phyloP scores from a whole-genome alignment of 2,888 invertebrate species.

The Spatulosminthurus flaviceps region DNA sequence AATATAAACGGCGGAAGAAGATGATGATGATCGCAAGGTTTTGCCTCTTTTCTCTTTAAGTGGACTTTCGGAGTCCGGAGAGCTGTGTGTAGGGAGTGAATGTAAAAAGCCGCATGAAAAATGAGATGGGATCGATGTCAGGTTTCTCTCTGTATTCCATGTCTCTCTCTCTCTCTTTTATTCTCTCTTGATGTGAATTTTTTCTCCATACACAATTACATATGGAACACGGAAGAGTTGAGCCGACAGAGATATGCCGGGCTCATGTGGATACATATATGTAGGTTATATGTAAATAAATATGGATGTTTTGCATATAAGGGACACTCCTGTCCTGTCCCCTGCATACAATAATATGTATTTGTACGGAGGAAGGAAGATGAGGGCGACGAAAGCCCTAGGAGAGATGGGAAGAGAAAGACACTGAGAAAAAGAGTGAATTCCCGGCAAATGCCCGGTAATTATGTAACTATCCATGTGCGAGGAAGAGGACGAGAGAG shows the following conservation, averaged over 20 bases:
- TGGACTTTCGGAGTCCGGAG: slow-evolving; percentile 29
- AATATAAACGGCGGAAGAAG: slow-evolving; percentile 28
- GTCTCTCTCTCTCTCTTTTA: slow-evolving; percentile 26
- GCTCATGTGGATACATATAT: neutral
- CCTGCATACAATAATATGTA: slow-evolving; percentile 22
- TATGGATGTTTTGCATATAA: slow-evolving; percentile 29
- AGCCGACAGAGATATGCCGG: slow-evolving; percentile 28
- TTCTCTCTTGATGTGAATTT: slow-evolving; percentile 31
- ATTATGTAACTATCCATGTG: slow-evolving; percentile 33
- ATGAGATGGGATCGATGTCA: slow-evolving; percentile 48
- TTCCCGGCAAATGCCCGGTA: slow-evolving; percentile 44
- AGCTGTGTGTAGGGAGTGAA: neutral
- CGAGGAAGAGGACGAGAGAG: slow-evolving; percentile 15
- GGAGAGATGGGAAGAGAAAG: neutral
- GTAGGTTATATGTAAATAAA: no score
- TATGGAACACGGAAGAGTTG: slow-evolving; percentile 23
- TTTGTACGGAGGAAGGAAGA: no score
- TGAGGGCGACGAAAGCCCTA: neutral
- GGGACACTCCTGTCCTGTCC: slow-evolving; percentile 39
- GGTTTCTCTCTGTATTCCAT: slow-evolving; percentile 22
- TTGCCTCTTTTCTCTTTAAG: slow-evolving; percentile 36
- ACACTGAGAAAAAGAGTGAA: slow-evolving; percentile 29
- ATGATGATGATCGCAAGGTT: slow-evolving; percentile 37
- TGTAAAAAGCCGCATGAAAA: slow-evolving; percentile 47
- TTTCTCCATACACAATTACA: neutral